Conservation (phyloP, 2,797 vertebrate genomes). For the Schizothorax lantsangensis region DNA sequence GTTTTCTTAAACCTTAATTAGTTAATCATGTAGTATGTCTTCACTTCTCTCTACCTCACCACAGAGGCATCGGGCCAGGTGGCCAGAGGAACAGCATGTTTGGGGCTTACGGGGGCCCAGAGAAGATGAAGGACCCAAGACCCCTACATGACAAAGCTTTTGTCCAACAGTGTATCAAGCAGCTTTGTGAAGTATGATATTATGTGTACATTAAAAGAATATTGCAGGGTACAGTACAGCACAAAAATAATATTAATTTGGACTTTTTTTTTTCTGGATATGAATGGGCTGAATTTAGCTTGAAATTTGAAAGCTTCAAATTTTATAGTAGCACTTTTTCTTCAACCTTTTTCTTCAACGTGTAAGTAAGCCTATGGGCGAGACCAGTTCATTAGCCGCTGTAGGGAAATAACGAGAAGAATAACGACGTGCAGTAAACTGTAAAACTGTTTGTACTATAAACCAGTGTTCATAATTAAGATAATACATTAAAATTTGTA, state of each 20-base stretch:
- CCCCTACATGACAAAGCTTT: slow-evolving; percentile 94
- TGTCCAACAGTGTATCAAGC: slow-evolving; percentile 93
- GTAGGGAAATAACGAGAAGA: too few relatives aligned
- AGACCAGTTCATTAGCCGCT: neutral
- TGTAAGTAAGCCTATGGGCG: neutral
- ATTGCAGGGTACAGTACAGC: neutral
- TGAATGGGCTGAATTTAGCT: neutral
- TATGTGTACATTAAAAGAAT: neutral
- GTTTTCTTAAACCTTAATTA: neutral
- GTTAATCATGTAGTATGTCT: neutral
- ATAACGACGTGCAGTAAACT: too few relatives aligned
- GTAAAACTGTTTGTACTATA: neutral
- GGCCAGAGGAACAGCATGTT: slow-evolving; percentile 85
- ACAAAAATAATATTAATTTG: neutral
- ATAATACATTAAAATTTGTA: too few relatives aligned
- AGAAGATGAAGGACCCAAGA: slow-evolving; percentile 94
- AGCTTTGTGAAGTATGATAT: slow-evolving; percentile 89
- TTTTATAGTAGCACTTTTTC: neutral
- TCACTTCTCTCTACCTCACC: slow-evolving; percentile 2
- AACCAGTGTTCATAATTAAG: neutral
- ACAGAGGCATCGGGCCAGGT: slow-evolving; percentile 81
- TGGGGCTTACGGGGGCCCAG: slow-evolving; percentile 85
- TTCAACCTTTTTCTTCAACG: neutral
- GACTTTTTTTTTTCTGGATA: neutral
- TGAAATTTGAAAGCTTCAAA: neutral